These are phyloP conservation scores for Drosophila pseudotalamancana DNA, from an alignment of 2,888 invertebrate genomes.

Conservation along the genomic window DNA sequence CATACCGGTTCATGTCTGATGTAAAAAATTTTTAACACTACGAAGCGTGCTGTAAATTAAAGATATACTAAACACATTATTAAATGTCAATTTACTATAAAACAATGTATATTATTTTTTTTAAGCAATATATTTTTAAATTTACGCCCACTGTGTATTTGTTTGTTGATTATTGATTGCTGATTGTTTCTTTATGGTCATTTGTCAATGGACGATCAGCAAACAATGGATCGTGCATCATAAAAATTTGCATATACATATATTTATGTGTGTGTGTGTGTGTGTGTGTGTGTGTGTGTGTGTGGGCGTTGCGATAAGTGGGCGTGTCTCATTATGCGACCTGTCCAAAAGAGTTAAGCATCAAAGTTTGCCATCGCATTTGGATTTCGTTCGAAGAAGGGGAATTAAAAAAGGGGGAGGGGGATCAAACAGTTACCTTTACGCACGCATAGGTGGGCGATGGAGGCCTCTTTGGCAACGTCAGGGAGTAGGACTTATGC, in stretches of 20 bases:
- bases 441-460: slow-evolving; percentile 73
- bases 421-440: slow-evolving; percentile 75
- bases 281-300: not conserved
- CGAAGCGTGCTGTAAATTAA: no score
- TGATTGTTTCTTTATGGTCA: slow-evolving; percentile 52
- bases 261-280: slow-evolving; percentile 5
- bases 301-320: slow-evolving; percentile 1
- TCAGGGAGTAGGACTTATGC: slow-evolving; percentile 84
- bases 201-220: slow-evolving; percentile 62
- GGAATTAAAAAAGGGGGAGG: not conserved
- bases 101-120: no score
- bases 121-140: not conserved
- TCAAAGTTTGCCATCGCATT: not conserved
- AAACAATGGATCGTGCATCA: slow-evolving; percentile 44
- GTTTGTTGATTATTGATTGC: slow-evolving; percentile 10
- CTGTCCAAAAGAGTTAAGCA: not conserved
- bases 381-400: slow-evolving; percentile 4
- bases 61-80: no score
- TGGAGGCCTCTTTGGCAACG: slow-evolving; percentile 82
- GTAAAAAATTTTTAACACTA: no score
- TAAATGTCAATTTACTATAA: no score
- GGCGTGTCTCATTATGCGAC: slow-evolving; percentile 28
- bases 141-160: slow-evolving; percentile 22
- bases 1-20: no score
- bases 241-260: slow-evolving; percentile 30